Evolutionary conservation across 1,140 invertebrate species (phyloP).

Genomic region (Lepidurus couesii): DNA sequence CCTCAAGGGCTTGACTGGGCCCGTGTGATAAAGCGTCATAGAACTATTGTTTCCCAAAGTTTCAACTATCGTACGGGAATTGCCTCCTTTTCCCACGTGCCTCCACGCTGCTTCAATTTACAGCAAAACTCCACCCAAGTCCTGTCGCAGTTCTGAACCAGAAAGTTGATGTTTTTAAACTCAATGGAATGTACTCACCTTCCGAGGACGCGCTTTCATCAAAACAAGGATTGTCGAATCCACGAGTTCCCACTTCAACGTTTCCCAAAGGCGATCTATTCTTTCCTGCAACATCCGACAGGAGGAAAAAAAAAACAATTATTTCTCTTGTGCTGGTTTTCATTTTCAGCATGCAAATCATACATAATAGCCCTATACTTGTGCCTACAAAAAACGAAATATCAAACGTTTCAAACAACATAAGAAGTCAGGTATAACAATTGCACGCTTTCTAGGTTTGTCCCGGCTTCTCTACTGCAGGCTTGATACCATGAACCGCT

Average conservation of each 20-base stretch:
- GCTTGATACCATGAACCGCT: background rate
- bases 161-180: background rate
- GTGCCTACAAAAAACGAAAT: too few species aligned
- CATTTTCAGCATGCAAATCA: conserved; percentile 7
- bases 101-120: too few species aligned
- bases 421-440: too few species aligned
- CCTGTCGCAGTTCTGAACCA: background rate
- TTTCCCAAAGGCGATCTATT: background rate
- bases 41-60: too few species aligned
- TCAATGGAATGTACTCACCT: background rate
- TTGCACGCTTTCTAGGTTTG: background rate
- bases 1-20: too few species aligned
- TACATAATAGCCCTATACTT: background rate
- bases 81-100: too few species aligned
- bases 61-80: too few species aligned
- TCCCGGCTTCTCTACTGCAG: too few species aligned
- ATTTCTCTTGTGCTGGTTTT: background rate
- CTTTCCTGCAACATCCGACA: background rate
- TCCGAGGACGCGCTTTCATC: background rate
- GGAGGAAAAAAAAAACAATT: background rate
- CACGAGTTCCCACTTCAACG: conserved; percentile 6
- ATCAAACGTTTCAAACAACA: too few species aligned
- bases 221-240: conserved; percentile 15
- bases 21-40: too few species aligned
- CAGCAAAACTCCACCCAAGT: too few species aligned